Percentiles rank a stretch among this genome's conserved stretches.
These are phyloP conservation scores for Panurus biarmicus DNA, from an alignment of 2,113 vertebrate species.

Conservation along the genomic window DNA sequence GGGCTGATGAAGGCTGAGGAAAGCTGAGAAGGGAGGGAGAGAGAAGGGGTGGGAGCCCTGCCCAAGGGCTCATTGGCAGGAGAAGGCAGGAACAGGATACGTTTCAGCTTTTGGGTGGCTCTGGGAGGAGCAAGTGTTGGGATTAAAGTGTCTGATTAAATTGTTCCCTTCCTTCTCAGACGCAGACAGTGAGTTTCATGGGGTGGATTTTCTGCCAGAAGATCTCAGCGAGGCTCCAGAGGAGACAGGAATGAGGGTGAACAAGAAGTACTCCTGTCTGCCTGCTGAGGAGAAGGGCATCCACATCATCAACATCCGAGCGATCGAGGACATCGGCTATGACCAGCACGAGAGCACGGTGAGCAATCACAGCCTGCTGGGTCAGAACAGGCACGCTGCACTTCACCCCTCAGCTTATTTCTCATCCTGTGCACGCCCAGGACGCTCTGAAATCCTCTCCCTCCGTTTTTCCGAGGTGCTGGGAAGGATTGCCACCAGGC, in stretches of 20 bases:
- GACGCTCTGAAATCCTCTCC: background rate
- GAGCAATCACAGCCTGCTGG: conserved; percentile 31
- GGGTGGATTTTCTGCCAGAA: conserved; percentile 59
- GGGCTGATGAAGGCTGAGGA: background rate
- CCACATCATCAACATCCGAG: conserved; percentile 64
- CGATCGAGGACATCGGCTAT: conserved; percentile 68
- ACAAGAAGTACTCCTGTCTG: conserved; percentile 71
- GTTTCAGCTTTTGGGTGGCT: conserved; percentile 37
- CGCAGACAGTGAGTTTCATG: conserved; percentile 38
- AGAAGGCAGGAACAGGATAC: background rate
- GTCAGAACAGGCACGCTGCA: background rate
- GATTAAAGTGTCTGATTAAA: conserved; percentile 6
- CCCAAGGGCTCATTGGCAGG: background rate
- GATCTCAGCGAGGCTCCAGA: conserved; percentile 4
- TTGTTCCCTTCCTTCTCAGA: conserved; percentile 42
- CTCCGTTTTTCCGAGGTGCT: background rate
- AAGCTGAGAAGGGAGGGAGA: background rate
- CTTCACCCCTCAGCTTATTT: background rate
- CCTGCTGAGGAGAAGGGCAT: conserved; percentile 71
- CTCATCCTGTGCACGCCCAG: background rate
- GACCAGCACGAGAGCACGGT: conserved; percentile 76
- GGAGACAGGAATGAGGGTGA: conserved; percentile 69
- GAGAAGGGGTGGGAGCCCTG: conserved; percentile 18
- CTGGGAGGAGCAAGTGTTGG: conserved; percentile 36
- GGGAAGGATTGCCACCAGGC: background rate